phyloP scores from a whole-genome alignment of 1,140 invertebrate genomes.

The Magallana gigas region DNA sequence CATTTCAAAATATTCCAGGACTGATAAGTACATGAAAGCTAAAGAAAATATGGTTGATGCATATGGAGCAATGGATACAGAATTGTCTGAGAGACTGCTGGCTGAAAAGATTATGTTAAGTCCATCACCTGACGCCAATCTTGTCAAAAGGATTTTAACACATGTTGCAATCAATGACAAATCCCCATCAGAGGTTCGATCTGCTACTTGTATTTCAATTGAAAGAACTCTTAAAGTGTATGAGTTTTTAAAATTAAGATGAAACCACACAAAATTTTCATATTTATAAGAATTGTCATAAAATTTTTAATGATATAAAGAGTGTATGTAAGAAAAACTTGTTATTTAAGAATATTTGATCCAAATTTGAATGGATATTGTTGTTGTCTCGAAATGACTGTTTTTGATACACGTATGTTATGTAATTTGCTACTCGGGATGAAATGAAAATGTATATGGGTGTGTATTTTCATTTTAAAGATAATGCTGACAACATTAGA shows the following conservation, averaged over 20 bases:
- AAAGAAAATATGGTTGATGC: slow-evolving; percentile 51
- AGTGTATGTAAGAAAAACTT: too few relatives aligned
- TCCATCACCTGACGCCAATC: slow-evolving; percentile 36
- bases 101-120: slow-evolving; percentile 35
- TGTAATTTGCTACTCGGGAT: too few relatives aligned
- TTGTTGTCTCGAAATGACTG: too few relatives aligned
- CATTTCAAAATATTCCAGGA: slow-evolving; percentile 5
- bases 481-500: slow-evolving; percentile 46
- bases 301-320: too few relatives aligned
- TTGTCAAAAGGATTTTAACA: slow-evolving; percentile 43
- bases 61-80: slow-evolving; percentile 35
- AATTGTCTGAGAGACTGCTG: slow-evolving; percentile 44
- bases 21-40: slow-evolving; percentile 9
- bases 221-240: too few relatives aligned
- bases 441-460: too few relatives aligned
- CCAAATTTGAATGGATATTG: too few relatives aligned
- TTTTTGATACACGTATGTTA: too few relatives aligned
- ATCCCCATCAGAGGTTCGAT: slow-evolving; percentile 41
- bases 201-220: not conserved
- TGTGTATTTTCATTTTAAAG: slow-evolving; percentile 41
- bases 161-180: slow-evolving; percentile 49
- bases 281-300: too few relatives aligned
- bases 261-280: too few relatives aligned
- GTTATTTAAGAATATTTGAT: too few relatives aligned
- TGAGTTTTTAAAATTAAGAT: too few relatives aligned